Conservation (phyloP, 1,140 invertebrate genomes). For the Drosophila littoralis region DNA sequence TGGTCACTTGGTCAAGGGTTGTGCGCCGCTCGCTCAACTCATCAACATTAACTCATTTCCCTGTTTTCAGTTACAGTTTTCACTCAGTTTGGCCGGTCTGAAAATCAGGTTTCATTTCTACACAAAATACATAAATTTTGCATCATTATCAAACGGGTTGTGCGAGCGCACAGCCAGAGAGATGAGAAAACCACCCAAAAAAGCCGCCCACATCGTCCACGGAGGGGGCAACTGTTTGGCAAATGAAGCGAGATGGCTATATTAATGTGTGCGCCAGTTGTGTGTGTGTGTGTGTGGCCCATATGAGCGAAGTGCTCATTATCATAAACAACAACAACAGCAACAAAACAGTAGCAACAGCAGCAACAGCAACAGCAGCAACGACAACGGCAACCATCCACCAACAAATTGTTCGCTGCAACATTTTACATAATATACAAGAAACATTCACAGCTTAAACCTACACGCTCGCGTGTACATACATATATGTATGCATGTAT, state of each 20-base stretch:
- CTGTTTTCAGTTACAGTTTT: conserved; percentile 40
- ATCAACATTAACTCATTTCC: neutral
- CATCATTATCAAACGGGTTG: conserved; percentile 75
- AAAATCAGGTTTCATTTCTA: conserved; percentile 84
- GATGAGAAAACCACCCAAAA: conserved; percentile 50
- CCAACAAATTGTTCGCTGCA: conserved; percentile 61
- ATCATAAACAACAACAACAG: conserved; percentile 79
- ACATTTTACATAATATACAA: conserved; percentile 81
- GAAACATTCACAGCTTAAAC: conserved; percentile 43
- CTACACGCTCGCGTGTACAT: conserved; percentile 1
- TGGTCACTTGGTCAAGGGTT: conserved; percentile 53
- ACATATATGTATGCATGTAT: conserved; percentile 15
- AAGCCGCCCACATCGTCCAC: conserved; percentile 20
- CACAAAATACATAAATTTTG: conserved; percentile 84
- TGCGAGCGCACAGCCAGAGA: conserved; percentile 14
- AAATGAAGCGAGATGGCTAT: conserved; percentile 73
- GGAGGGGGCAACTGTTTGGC: conserved; percentile 38
- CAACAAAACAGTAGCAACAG: conserved; percentile 17
- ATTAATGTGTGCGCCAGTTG: conserved; percentile 51
- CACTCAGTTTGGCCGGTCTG: conserved; percentile 64
- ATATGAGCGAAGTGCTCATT: conserved; percentile 80
- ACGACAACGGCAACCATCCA: conserved; percentile 43
- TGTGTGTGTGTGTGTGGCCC: conserved; percentile 41
- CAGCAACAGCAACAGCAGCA: conserved; percentile 24
- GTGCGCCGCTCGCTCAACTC: conserved; percentile 9